phyloP scores from a whole-genome alignment of 2,113 vertebrate species.

The Hemichromis elongatus region DNA sequence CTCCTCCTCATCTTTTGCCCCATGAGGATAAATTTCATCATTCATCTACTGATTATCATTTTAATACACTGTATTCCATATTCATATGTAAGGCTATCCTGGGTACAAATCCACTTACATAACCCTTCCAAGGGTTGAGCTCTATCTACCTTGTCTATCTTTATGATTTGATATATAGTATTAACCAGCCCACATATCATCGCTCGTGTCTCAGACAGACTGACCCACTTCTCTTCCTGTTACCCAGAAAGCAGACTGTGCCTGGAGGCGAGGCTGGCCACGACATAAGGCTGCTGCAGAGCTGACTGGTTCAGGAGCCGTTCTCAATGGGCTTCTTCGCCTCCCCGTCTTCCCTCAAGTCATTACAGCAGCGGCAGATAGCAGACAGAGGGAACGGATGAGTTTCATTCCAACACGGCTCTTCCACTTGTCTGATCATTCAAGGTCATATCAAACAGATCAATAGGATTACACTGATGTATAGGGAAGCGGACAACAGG shows the following conservation, averaged over 20 bases:
- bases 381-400: constrained; percentile 50
- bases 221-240: constrained; percentile 63
- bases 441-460: constrained; percentile 61
- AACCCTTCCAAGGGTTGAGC: not conserved
- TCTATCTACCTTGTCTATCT: not conserved
- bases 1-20: constrained; percentile 23
- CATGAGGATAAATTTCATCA: constrained; percentile 49
- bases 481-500: constrained; percentile 25
- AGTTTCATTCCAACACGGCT: constrained; percentile 40
- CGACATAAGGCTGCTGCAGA: constrained; percentile 63
- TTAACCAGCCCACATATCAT: constrained; percentile 6
- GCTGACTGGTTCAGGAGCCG: constrained; percentile 55
- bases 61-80: constrained; percentile 28
- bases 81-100: not conserved
- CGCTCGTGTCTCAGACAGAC: constrained; percentile 41
- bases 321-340: constrained; percentile 26
- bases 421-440: constrained; percentile 62
- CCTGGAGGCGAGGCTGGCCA: constrained; percentile 46
- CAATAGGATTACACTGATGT: constrained; percentile 56
- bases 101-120: constrained; percentile 33
- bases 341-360: constrained; percentile 54
- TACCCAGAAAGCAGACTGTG: constrained; percentile 45
- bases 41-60: constrained; percentile 38
- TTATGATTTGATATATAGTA: not conserved
- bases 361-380: constrained; percentile 49